phyloP scores from a whole-genome alignment of 2,888 invertebrate genomes.

The Spatulosminthurus flaviceps region DNA sequence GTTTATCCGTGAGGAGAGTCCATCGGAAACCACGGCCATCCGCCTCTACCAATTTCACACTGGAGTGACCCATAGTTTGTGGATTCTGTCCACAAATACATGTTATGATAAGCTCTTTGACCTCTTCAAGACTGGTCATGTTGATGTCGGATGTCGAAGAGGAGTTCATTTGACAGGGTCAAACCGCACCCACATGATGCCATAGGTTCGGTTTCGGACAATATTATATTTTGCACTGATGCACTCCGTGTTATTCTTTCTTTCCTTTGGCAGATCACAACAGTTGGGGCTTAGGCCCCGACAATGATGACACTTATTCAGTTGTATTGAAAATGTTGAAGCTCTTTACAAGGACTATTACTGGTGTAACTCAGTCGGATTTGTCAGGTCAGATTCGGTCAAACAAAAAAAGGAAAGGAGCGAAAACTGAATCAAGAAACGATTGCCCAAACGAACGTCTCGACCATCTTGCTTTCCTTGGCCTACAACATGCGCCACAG shows the following conservation, averaged over 20 bases:
- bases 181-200: conserved; percentile 45
- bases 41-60: conserved; percentile 42
- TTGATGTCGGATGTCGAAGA: conserved; percentile 34
- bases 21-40: conserved; percentile 46
- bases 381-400: conserved; percentile 50
- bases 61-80: conserved; percentile 41
- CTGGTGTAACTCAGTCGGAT: conserved; percentile 51
- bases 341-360: conserved; percentile 55
- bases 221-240: conserved; percentile 27
- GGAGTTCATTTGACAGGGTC: conserved; percentile 43
- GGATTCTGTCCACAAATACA: conserved; percentile 15
- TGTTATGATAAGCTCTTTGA: conserved; percentile 44
- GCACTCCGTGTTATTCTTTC: too few relatives aligned
- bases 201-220: conserved; percentile 39
- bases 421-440: conserved; percentile 48
- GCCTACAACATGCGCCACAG: conserved; percentile 58
- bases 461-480: conserved; percentile 61
- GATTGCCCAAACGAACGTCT: conserved; percentile 43
- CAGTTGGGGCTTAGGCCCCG: conserved; percentile 2
- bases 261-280: conserved; percentile 4
- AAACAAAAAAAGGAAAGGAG: conserved; percentile 28
- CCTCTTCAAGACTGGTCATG: conserved; percentile 40
- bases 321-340: conserved; percentile 49
- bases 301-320: conserved; percentile 51
- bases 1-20: conserved; percentile 40